A percentile compares a stretch with the other conserved stretches of the same genome.
Conservation (phyloP, 2,797 vertebrate species). For the Cyprinella venusta region DNA sequence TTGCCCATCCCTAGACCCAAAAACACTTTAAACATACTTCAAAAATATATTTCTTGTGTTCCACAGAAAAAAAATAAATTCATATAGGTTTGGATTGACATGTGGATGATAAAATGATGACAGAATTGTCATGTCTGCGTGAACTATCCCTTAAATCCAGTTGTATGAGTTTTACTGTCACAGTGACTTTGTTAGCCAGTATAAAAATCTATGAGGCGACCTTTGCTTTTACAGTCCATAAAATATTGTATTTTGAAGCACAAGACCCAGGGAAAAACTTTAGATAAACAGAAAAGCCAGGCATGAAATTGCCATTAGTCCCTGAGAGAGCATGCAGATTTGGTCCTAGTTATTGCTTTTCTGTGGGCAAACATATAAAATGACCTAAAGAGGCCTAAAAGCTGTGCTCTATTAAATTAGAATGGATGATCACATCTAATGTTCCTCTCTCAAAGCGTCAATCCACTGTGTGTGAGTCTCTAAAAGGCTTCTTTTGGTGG, state of each 20-base stretch:
- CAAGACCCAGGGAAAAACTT: neutral
- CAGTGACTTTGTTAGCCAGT: neutral
- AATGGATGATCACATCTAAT: constrained; percentile 44
- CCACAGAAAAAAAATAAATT: neutral
- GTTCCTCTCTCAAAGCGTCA: constrained; percentile 26
- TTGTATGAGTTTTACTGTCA: neutral
- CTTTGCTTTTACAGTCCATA: constrained; percentile 4
- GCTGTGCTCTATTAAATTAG: constrained; percentile 26
- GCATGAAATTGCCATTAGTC: constrained; percentile 22
- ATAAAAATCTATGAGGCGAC: neutral
- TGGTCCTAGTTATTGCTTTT: constrained; percentile 31
- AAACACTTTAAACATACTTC: neutral
- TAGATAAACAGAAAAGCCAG: neutral
- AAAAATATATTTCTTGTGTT: neutral
- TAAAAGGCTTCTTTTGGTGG: constrained; percentile 21
- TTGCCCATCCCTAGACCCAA: too few species aligned
- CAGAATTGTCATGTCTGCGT: neutral
- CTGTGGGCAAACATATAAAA: constrained; percentile 33
- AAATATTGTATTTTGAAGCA: neutral
- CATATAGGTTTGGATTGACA: neutral
- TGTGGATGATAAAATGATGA: too few species aligned
- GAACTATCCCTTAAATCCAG: neutral
- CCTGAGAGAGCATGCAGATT: neutral
- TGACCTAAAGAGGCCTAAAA: constrained; percentile 29
- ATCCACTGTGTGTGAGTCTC: constrained; percentile 12